phyloP scores from a whole-genome alignment of 1,140 invertebrate species.

The Linepithema humile region DNA sequence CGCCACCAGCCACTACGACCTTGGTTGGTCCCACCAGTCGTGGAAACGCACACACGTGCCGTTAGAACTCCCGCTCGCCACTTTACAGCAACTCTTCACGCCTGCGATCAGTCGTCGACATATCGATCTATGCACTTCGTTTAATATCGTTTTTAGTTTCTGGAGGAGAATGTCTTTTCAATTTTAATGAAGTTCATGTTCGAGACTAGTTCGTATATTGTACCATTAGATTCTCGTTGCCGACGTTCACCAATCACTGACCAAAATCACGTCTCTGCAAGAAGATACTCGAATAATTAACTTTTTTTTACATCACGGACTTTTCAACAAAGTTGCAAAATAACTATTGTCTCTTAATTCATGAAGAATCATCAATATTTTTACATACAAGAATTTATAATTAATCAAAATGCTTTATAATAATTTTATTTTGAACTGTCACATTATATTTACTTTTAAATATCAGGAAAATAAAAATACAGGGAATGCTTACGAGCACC shows the following conservation, averaged over 20 bases:
- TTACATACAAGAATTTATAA: neutral
- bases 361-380: neutral
- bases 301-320: neutral
- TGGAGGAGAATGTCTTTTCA: neutral
- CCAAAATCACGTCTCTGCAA: neutral
- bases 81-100: neutral
- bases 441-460: neutral
- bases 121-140: neutral
- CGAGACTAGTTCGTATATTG: neutral
- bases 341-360: neutral
- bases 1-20: conserved; percentile 8
- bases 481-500: neutral
- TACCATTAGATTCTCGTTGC: neutral
- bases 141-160: neutral
- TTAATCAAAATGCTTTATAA: neutral
- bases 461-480: neutral
- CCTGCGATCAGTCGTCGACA: conserved; percentile 10
- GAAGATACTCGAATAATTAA: neutral
- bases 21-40: neutral
- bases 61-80: neutral
- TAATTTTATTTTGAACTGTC: neutral
- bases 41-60: conserved; percentile 8
- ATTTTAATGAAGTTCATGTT: neutral
- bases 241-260: neutral
- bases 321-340: neutral